A percentile compares a stretch with the other conserved stretches of the same genome.
These are phyloP conservation scores for Agrotis segetum DNA, from an alignment of 2,888 invertebrate genomes.

Conservation along the genomic window DNA sequence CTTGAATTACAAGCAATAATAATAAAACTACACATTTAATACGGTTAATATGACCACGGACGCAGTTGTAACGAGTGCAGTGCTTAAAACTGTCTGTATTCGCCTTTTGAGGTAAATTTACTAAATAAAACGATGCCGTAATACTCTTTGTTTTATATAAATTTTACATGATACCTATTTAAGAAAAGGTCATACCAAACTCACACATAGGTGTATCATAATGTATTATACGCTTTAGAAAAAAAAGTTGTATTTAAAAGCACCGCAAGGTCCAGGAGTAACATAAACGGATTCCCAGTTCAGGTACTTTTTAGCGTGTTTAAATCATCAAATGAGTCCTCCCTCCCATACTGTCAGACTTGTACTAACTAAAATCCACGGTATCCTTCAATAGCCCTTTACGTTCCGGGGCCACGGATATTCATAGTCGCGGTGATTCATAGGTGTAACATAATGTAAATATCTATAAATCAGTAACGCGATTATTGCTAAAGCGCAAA, in stretches of 20 bases:
- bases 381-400: no score
- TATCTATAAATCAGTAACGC: neutral
- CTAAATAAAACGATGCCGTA: constrained; percentile 27
- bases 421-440: no score
- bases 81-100: constrained; percentile 16
- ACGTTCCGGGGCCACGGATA: no score
- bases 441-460: neutral
- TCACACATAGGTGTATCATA: no score
- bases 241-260: no score
- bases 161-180: neutral
- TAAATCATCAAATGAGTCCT: no score
- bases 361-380: no score
- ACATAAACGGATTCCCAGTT: no score
- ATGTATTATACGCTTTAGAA: no score
- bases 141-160: neutral
- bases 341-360: no score
- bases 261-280: no score
- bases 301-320: no score
- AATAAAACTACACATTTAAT: constrained; percentile 66
- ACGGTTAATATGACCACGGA: constrained; percentile 44
- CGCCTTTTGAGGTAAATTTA: constrained; percentile 37
- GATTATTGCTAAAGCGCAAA: neutral
- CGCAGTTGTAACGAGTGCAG: constrained; percentile 21
- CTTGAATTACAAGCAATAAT: constrained; percentile 61
- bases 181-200: neutral